These are phyloP conservation scores for Olivierus martensii DNA, from an alignment of 1,140 invertebrate species.

Conservation along the genomic window DNA sequence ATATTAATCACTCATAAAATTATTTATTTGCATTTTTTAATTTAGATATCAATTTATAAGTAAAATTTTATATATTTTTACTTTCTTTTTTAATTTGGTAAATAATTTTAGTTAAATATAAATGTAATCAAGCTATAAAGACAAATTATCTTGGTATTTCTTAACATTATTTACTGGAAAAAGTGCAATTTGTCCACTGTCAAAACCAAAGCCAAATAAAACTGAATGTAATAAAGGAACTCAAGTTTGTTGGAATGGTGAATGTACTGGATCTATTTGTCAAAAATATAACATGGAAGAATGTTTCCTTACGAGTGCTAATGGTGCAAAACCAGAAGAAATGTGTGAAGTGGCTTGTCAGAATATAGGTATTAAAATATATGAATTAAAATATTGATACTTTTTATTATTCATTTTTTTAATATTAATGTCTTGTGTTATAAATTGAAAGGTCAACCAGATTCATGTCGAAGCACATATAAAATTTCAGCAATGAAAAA, in stretches of 20 bases:
- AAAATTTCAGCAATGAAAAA: slow-evolving; percentile 58
- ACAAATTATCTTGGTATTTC: no score
- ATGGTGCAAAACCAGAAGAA: slow-evolving; percentile 54
- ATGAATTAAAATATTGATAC: no score
- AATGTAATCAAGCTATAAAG: no score
- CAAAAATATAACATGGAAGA: slow-evolving; percentile 85
- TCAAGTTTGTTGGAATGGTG: slow-evolving; percentile 78
- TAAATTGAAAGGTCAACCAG: slow-evolving; percentile 34
- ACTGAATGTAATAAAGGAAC: slow-evolving; percentile 72
- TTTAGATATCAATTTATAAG: no score
- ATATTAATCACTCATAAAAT: no score
- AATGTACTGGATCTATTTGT: slow-evolving; percentile 92
- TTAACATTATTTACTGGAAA: slow-evolving; percentile 21
- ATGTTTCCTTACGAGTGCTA: slow-evolving; percentile 84
- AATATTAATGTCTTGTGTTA: no score
- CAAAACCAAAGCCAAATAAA: slow-evolving; percentile 57
- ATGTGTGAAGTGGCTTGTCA: slow-evolving; percentile 94
- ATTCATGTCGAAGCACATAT: slow-evolving; percentile 70
- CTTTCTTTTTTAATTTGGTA: no score
- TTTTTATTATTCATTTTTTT: no score
- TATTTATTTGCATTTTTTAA: no score
- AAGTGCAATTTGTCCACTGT: slow-evolving; percentile 52
- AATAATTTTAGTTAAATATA: no score
- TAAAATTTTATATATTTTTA: no score
- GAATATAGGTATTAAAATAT: slow-evolving; percentile 53